Conservation (phyloP, 1,140 invertebrate species). For the Trichonephila clavipes region DNA sequence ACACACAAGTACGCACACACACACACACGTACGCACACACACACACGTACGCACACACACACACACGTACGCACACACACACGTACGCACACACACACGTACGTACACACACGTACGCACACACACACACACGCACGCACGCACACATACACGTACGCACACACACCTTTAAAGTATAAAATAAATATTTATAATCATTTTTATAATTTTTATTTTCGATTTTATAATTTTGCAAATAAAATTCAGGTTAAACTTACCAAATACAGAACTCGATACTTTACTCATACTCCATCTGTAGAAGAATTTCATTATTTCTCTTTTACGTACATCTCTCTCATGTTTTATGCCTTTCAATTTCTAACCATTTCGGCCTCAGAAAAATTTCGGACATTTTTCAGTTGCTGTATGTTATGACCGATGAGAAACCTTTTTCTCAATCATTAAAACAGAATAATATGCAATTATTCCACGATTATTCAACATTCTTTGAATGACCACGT, state of each 20-base stretch:
- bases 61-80: no score
- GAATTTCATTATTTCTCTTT: background rate
- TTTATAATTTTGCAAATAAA: background rate
- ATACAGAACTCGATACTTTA: background rate
- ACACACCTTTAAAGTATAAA: no score
- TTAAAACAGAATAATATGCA: slow-evolving; percentile 32
- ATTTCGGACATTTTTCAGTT: background rate
- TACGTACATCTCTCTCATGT: background rate
- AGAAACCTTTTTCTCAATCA: background rate
- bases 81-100: no score
- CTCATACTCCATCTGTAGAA: background rate
- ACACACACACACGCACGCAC: no score
- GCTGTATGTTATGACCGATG: background rate
- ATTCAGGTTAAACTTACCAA: background rate
- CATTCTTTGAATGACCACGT: slow-evolving; percentile 13
- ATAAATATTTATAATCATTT: no score
- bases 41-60: no score
- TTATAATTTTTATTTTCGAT: no score
- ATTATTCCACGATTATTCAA: slow-evolving; percentile 23
- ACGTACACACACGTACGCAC: no score
- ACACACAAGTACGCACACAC: no score
- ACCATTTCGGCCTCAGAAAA: background rate
- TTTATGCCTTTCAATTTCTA: background rate
- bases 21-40: no score
- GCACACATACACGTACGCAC: no score